phyloP scores from a whole-genome alignment of 2,888 invertebrate genomes.

The Malthinus seriepunctatus region DNA sequence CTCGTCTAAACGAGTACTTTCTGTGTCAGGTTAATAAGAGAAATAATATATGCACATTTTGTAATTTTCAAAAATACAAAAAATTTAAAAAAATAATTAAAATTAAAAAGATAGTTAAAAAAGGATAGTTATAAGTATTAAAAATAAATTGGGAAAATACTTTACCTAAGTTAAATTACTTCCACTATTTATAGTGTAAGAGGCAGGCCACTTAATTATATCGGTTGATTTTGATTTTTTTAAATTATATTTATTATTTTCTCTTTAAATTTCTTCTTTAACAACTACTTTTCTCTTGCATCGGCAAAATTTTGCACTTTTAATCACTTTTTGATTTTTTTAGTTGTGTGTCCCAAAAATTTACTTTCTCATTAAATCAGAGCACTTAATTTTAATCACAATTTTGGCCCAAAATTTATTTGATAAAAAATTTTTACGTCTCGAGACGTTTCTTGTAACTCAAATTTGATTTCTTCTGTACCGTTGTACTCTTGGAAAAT shows the following conservation, averaged over 20 bases:
- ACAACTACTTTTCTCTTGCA: slow-evolving; percentile 4
- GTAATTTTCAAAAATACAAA: background rate
- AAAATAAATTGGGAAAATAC: slow-evolving; percentile 22
- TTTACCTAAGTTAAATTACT: slow-evolving; percentile 17
- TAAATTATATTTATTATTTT: too few species aligned
- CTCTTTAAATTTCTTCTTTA: slow-evolving; percentile 3
- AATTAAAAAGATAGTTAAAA: slow-evolving; percentile 3
- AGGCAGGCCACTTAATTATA: too few species aligned
- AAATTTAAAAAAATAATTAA: background rate
- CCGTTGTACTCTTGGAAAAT: too few species aligned
- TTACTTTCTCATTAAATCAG: slow-evolving; percentile 2
- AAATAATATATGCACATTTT: background rate
- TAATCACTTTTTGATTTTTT: slow-evolving; percentile 2
- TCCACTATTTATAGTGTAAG: slow-evolving; percentile 2
- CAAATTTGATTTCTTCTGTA: too few species aligned
- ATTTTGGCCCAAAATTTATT: too few species aligned
- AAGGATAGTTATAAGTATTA: slow-evolving; percentile 10
- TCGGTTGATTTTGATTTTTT: too few species aligned
- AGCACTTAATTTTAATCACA: too few species aligned
- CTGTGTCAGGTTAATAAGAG: background rate
- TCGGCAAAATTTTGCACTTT: slow-evolving; percentile 10
- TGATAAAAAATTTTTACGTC: too few species aligned
- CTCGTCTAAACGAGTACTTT: background rate
- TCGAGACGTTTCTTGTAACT: too few species aligned
- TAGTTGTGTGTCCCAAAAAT: slow-evolving; percentile 9